Evolutionary conservation across 1,140 invertebrate species (phyloP).

Genomic region (Hermatobates lingyangjiaoensis): DNA sequence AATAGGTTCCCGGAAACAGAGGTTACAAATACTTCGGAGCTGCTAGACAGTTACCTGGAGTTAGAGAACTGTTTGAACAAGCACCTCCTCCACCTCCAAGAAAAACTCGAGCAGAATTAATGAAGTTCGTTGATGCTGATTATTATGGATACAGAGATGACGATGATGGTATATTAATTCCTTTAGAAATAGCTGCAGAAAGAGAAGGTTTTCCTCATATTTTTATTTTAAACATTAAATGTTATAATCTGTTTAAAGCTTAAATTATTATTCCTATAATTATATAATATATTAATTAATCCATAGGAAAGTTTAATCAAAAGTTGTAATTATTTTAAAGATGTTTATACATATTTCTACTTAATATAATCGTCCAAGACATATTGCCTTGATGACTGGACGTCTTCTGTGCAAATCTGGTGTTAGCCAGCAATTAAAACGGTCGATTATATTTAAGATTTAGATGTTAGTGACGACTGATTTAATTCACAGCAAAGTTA

Average conservation of each 20-base stretch:
- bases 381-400: no score
- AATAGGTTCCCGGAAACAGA: constrained; percentile 90
- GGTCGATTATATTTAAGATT: no score
- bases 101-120: constrained; percentile 86
- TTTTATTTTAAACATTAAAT: background rate
- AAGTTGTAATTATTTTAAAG: no score
- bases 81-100: constrained; percentile 72
- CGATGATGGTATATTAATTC: constrained; percentile 86
- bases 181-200: constrained; percentile 68
- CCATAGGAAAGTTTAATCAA: no score
- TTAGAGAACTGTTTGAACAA: constrained; percentile 92
- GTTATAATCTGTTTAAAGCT: background rate
- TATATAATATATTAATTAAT: no score
- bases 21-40: constrained; percentile 99
- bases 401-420: no score
- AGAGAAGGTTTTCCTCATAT: constrained; percentile 28
- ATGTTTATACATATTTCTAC: no score
- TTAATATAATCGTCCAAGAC: no score
- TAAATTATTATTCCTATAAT: no score
- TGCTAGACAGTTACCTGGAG: constrained; percentile 93
- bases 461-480: no score
- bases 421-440: no score
- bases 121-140: constrained; percentile 94
- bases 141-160: constrained; percentile 98
- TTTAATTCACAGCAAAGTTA: no score